Evolutionary conservation across 2,888 invertebrate species (phyloP), one percentile per base, ranked within the genome.

Genomic region (Epistrophe grossulariae): DNA sequence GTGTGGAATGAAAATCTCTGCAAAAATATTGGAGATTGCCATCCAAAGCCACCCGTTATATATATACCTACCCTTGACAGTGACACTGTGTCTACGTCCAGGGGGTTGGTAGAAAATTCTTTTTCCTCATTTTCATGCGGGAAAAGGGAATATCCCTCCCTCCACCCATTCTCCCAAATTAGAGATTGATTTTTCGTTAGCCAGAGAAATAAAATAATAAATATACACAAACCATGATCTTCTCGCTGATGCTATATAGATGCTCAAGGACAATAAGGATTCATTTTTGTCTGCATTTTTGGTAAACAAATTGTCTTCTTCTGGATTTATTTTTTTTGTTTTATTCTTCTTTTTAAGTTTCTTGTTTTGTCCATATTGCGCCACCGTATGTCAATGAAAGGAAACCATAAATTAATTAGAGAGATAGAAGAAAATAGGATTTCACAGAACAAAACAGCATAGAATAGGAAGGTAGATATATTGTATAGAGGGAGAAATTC

Each of bases 381-480:
- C 78, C 68, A 73, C 64, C 85, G 85, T 82, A 82, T 82, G 78
- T 82, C 85, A 85, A 79, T 82, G 85, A 82, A 85, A 82, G 78
- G 85, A 85, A 85, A 82, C 82, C 85, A 82, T 82, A 85, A 85
- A 85, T 85, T 85, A 85, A 85, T 85, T 85, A 85, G 82, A 77
- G 57, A 55, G 78, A 82, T 71, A 62, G 73, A 78, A 78, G 78
- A 71, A 78, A 78, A 82, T 73, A 78, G 72, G 40, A 70, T 80
- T 73, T 59, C 28, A 31, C 43, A 60, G 38, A 50, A 68, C 24
- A 70, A 38, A 40, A 40, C 24, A 66, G 72, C 64, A n/a, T 4
- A 4, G 40, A 13, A 10, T 31, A 31, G 31, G 28, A 28, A 31
- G 31, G 31, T 31, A 31, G 3, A 24, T 2, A 9, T 40, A 15